Percentiles rank a stretch among this genome's conserved stretches.
Conservation (phyloP, 2,888 invertebrate genomes). For the Orchestes rusci region DNA sequence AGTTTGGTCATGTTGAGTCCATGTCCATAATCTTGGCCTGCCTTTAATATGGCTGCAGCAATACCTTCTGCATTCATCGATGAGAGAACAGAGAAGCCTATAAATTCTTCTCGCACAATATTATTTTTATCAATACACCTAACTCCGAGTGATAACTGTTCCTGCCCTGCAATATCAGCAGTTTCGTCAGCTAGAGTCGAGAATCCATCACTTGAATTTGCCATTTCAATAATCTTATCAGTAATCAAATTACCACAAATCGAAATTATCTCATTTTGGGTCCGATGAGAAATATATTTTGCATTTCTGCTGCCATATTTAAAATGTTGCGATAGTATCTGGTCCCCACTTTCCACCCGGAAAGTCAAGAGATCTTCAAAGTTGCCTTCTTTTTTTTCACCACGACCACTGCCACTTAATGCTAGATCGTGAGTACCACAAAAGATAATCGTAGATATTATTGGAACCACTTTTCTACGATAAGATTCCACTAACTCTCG, state of each 20-base stretch:
- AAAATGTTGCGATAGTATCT: constrained; percentile 15
- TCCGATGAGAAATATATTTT: constrained; percentile 20
- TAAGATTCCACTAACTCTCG: constrained; percentile 5
- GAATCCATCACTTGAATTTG: constrained; percentile 19
- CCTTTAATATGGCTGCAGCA: constrained; percentile 12
- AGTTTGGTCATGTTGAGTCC: constrained; percentile 2
- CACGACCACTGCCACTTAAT: neutral
- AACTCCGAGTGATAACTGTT: constrained; percentile 32
- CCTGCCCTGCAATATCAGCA: constrained; percentile 29
- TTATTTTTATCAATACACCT: constrained; percentile 13
- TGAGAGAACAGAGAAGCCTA: constrained; percentile 17
- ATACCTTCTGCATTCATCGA: constrained; percentile 13
- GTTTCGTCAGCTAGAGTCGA: constrained; percentile 32
- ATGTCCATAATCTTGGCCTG: neutral
- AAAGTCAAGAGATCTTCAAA: constrained; percentile 19
- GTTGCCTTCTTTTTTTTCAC: constrained; percentile 11
- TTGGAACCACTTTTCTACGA: constrained; percentile 8
- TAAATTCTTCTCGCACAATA: constrained; percentile 17
- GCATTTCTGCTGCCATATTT: constrained; percentile 7
- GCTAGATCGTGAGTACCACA: neutral
- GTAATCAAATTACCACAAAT: constrained; percentile 18
- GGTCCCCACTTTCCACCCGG: constrained; percentile 19
- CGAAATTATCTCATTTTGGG: constrained; percentile 27
- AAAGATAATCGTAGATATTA: constrained; percentile 1
- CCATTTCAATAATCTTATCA: neutral